Conservation (phyloP, 2,797 vertebrate species). For the Oryzias dopingdopingensis region DNA sequence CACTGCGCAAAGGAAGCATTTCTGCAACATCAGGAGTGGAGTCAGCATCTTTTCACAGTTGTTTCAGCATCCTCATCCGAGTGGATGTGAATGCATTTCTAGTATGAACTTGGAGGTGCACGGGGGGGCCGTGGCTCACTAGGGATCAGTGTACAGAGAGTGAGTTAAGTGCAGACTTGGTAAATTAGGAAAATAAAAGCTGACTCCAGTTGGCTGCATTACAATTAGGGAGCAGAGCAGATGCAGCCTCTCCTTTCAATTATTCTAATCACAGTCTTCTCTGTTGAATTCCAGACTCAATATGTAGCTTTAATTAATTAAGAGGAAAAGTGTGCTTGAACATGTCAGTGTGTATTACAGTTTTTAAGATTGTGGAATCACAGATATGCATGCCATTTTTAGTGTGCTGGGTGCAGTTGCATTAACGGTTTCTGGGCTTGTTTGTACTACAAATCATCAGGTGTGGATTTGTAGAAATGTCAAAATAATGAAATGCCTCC, state of each 20-base stretch:
- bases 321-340: conserved; percentile 23
- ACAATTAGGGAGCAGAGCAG: conserved; percentile 14
- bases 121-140: conserved; percentile 36
- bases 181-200: conserved; percentile 51
- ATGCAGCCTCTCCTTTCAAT: conserved; percentile 27
- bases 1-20: conserved; percentile 23
- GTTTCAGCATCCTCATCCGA: conserved; percentile 16
- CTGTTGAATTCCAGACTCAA: conserved; percentile 24
- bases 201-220: conserved; percentile 42
- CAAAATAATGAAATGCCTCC: too few species aligned
- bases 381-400: too few species aligned
- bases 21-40: conserved; percentile 33
- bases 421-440: neutral
- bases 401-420: too few species aligned
- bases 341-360: conserved; percentile 4
- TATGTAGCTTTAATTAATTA: conserved; percentile 40
- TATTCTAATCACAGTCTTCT: conserved; percentile 29
- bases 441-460: too few species aligned
- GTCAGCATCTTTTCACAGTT: conserved; percentile 51
- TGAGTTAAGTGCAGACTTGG: conserved; percentile 39
- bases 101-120: conserved; percentile 25
- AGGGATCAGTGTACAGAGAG: conserved; percentile 29
- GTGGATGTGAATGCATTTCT: conserved; percentile 31
- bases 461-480: too few species aligned
- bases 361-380: conserved; percentile 5